A percentile compares a stretch with the other conserved stretches of the same genome.
Conservation (phyloP, 2,888 invertebrate species). For the Lithophane ornitopus region DNA sequence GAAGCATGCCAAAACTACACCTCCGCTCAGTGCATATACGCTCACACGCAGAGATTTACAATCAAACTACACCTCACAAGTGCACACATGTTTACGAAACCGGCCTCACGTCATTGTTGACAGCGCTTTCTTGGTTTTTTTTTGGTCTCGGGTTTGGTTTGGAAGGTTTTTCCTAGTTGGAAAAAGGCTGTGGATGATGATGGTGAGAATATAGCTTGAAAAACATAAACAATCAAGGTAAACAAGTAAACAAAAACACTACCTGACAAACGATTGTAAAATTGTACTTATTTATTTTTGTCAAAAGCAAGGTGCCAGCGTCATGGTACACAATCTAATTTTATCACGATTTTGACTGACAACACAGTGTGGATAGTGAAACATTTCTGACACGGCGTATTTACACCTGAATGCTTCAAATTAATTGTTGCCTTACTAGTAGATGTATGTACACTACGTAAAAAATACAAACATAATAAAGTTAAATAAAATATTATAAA, state of each 20-base stretch:
- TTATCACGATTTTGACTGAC: slow-evolving; percentile 61
- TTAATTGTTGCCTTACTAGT: slow-evolving; percentile 6
- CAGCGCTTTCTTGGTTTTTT: too few species aligned
- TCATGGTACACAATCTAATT: slow-evolving; percentile 52
- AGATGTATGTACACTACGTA: too few species aligned
- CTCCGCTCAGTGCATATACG: too few species aligned
- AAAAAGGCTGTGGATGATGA: not conserved
- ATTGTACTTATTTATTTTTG: slow-evolving; percentile 50
- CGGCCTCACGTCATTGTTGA: too few species aligned
- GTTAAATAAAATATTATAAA: too few species aligned
- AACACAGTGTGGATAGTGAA: slow-evolving; percentile 40
- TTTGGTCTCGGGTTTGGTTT: too few species aligned
- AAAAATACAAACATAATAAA: too few species aligned
- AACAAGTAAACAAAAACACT: not conserved
- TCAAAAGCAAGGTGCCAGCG: slow-evolving; percentile 48
- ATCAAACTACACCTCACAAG: too few species aligned
- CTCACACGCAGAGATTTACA: too few species aligned
- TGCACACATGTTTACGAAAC: too few species aligned
- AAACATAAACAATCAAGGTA: not conserved
- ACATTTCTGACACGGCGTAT: slow-evolving; percentile 36
- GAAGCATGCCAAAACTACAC: too few species aligned
- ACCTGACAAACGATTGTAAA: slow-evolving; percentile 15
- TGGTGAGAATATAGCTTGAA: not conserved
- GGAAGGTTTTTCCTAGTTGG: not conserved
- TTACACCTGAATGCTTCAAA: slow-evolving; percentile 21